Conservation (phyloP, 1,140 invertebrate species). For the Heliconius congener region DNA sequence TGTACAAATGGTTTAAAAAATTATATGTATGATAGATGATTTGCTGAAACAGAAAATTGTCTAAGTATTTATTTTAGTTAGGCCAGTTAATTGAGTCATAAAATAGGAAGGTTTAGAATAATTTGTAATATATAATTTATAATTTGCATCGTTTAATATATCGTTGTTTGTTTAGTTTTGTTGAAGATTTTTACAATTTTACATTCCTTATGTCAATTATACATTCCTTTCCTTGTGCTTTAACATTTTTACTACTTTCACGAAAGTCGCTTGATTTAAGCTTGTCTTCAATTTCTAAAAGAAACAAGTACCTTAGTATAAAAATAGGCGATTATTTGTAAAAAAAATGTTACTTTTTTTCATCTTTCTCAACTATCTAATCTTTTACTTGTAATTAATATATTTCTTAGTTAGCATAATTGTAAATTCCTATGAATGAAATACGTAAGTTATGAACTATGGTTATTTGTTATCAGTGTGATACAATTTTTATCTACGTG, state of each 20-base stretch:
- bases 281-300: neutral
- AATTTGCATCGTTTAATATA: constrained; percentile 58
- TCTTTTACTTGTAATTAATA: constrained; percentile 1
- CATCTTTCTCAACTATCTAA: neutral
- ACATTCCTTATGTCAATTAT: constrained; percentile 56
- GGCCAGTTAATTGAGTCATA: constrained; percentile 77
- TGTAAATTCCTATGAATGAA: constrained; percentile 43
- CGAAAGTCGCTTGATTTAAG: neutral
- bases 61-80: constrained; percentile 80
- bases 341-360: neutral
- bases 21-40: constrained; percentile 52
- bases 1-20: constrained; percentile 70
- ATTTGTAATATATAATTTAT: constrained; percentile 58
- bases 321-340: neutral
- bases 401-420: constrained; percentile 26
- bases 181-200: constrained; percentile 66
- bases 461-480: constrained; percentile 65
- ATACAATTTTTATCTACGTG: constrained; percentile 63
- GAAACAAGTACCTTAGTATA: neutral
- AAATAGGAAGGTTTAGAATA: constrained; percentile 35
- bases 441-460: constrained; percentile 41
- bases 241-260: neutral
- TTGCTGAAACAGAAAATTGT: constrained; percentile 49
- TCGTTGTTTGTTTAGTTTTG: constrained; percentile 67
- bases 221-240: constrained; percentile 6